Conservation (phyloP, 2,113 vertebrate genomes). For the Tauraco erythrolophus region DNA sequence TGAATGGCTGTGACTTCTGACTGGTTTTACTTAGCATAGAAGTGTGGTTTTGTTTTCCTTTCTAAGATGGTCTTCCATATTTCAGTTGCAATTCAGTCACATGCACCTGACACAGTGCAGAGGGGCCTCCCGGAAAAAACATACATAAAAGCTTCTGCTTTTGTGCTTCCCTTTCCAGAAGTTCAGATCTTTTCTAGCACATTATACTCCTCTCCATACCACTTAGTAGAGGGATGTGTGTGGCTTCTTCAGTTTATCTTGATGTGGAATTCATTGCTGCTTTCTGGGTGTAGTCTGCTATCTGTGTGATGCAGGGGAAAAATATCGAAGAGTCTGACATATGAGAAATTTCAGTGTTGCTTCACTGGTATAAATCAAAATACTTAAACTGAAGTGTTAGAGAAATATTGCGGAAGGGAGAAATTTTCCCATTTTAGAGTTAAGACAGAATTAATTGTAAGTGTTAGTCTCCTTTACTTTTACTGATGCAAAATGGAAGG, state of each 20-base stretch:
- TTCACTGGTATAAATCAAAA: neutral
- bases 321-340: neutral
- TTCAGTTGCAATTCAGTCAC: neutral
- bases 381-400: neutral
- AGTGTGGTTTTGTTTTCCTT: neutral
- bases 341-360: neutral
- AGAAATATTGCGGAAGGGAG: neutral
- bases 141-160: neutral
- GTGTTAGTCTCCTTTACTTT: neutral
- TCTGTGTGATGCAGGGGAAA: neutral
- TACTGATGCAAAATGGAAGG: neutral
- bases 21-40: neutral
- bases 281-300: neutral
- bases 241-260: neutral
- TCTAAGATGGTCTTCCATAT: neutral
- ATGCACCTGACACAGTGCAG: neutral
- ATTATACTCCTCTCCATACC: neutral
- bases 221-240: rapidly evolving
- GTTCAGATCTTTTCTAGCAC: neutral
- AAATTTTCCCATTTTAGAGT: neutral
- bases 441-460: neutral
- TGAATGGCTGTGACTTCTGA: neutral
- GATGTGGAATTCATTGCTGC: neutral
- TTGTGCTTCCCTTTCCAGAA: neutral
- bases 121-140: neutral